Conservation (phyloP, 2,113 vertebrate genomes). For the Neogale vison region DNA sequence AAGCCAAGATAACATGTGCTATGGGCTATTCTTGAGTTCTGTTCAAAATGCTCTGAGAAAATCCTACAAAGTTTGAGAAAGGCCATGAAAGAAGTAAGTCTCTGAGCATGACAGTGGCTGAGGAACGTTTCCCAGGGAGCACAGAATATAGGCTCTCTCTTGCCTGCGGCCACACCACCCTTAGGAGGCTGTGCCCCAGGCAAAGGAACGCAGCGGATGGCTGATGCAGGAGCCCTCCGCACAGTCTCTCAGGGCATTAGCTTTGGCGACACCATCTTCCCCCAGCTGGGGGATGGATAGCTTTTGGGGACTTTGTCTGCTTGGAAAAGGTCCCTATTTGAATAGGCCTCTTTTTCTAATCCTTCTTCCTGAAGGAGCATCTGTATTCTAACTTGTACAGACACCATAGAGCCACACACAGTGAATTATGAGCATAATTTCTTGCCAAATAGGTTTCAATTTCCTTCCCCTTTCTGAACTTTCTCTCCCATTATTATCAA, state of each 20-base stretch:
- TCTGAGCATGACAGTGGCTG: background rate
- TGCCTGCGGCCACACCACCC: accelerated
- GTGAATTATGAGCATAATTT: background rate
- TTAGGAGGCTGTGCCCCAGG: background rate
- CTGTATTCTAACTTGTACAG: background rate
- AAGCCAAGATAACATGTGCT: background rate
- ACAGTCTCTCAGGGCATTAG: background rate
- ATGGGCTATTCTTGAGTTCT: background rate
- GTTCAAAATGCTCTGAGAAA: background rate
- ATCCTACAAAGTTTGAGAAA: background rate
- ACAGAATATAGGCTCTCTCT: background rate
- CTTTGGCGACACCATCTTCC: background rate
- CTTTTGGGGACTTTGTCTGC: background rate
- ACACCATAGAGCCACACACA: background rate
- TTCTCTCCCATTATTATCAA: background rate
- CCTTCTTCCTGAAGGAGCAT: background rate
- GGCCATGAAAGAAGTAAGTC: background rate
- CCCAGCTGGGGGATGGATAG: no score
- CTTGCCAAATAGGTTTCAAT: background rate
- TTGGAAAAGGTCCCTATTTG: background rate
- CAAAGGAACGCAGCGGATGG: background rate
- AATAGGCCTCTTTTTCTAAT: background rate
- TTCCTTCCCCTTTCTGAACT: background rate
- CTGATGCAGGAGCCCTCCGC: accelerated
- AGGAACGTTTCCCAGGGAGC: background rate